Evolutionary conservation across 1,140 invertebrate genomes (phyloP).

Genomic region (Drosophila varians): DNA sequence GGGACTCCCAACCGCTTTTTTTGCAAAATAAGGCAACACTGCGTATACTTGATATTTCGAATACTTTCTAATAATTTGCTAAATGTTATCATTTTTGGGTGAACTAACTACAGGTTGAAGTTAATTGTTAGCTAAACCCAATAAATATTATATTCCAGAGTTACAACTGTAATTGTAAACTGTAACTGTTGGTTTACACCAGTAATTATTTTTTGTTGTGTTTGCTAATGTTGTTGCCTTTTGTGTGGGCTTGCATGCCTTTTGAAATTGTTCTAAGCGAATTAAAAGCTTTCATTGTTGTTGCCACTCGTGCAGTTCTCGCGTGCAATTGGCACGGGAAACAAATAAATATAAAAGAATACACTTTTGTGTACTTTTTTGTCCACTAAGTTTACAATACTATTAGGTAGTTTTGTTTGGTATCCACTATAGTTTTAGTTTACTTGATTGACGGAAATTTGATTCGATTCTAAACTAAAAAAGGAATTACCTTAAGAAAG

Average conservation of each 20-base stretch:
- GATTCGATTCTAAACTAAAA: not conserved
- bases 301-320: conserved; percentile 17
- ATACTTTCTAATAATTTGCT: too few relatives aligned
- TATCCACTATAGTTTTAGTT: conserved; percentile 23
- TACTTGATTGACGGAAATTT: not conserved
- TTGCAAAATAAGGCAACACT: too few relatives aligned
- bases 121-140: too few relatives aligned
- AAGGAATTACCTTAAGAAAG: too few relatives aligned
- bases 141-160: not conserved
- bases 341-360: not conserved
- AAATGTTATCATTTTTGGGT: not conserved
- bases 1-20: too few relatives aligned
- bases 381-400: not conserved
- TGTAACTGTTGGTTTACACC: not conserved
- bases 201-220: not conserved
- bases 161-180: not conserved
- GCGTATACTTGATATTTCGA: not conserved
- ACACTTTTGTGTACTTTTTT: not conserved
- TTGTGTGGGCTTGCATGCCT: conserved; percentile 40
- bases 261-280: conserved; percentile 50
- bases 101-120: too few relatives aligned
- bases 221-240: conserved; percentile 21
- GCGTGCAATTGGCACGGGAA: conserved; percentile 29
- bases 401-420: conserved; percentile 33
- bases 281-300: conserved; percentile 54